Evolutionary conservation across 1,140 invertebrate genomes (phyloP).

Genomic region (Lepidostoma basale): DNA sequence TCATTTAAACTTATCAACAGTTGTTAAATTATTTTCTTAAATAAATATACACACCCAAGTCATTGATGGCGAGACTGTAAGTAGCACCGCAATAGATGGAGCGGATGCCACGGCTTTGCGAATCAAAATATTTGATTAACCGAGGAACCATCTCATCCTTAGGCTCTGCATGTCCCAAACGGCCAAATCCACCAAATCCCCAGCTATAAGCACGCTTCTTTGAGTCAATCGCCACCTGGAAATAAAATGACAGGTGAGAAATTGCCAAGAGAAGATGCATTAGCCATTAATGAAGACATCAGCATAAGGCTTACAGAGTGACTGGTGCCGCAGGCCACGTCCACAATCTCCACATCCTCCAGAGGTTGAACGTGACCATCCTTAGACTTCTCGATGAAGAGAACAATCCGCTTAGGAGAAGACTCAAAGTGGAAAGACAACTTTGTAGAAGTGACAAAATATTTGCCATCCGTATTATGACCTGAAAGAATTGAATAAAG

Average conservation of each 20-base stretch:
- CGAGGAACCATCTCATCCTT: constrained; percentile 91
- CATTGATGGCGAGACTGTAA: constrained; percentile 83
- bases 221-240: constrained; percentile 81
- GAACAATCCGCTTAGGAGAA: constrained; percentile 80
- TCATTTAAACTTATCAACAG: too few species aligned
- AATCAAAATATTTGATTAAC: constrained; percentile 87
- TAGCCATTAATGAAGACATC: not conserved
- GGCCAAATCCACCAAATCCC: constrained; percentile 93
- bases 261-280: not conserved
- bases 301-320: constrained; percentile 72
- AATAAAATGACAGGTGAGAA: not conserved
- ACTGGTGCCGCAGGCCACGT: constrained; percentile 89
- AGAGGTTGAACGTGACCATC: constrained; percentile 85
- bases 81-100: constrained; percentile 84
- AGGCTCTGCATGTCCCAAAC: constrained; percentile 89
- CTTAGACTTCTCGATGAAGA: constrained; percentile 88
- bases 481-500: constrained; percentile 58
- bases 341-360: constrained; percentile 85
- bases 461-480: constrained; percentile 93
- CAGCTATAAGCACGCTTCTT: constrained; percentile 88
- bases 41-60: constrained; percentile 74
- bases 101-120: constrained; percentile 79
- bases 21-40: too few species aligned
- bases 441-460: constrained; percentile 88
- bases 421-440: constrained; percentile 85